Conservation (phyloP, 2,113 vertebrate genomes). For the Ameiurus melas region DNA sequence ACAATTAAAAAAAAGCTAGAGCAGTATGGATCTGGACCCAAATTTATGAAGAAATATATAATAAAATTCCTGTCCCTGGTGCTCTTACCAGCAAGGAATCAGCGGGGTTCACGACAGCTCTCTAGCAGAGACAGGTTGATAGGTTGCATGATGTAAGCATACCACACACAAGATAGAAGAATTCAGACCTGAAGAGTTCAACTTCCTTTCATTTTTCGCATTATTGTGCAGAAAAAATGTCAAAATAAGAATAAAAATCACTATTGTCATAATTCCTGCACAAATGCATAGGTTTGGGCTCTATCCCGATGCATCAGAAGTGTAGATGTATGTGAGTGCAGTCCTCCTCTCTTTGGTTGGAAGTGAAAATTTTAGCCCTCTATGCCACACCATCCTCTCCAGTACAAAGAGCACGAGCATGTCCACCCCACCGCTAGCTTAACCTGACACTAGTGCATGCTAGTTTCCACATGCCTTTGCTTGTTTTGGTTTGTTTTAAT, state of each 20-base stretch:
- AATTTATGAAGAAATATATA: constrained; percentile 52
- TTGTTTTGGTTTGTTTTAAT: constrained; percentile 71
- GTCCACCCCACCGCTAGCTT: constrained; percentile 72
- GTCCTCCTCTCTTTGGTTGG: constrained; percentile 15
- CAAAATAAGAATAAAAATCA: neutral
- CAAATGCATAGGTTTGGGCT: neutral
- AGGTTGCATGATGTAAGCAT: constrained; percentile 17
- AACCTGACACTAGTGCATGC: constrained; percentile 77
- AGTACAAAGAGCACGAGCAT: constrained; percentile 48
- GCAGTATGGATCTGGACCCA: constrained; percentile 54
- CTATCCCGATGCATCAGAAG: neutral
- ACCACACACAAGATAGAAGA: neutral
- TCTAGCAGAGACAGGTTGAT: constrained; percentile 15
- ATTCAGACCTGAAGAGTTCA: neutral
- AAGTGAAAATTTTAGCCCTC: constrained; percentile 28
- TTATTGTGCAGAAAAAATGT: neutral
- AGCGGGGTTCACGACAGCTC: constrained; percentile 42
- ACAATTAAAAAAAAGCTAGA: constrained; percentile 60
- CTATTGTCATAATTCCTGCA: neutral
- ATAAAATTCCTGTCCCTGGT: constrained; percentile 54
- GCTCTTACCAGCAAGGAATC: constrained; percentile 64
- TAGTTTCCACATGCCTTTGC: constrained; percentile 69
- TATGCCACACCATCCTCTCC: constrained; percentile 34
- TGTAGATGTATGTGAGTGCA: neutral
- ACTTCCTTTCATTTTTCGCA: neutral